phyloP scores from a whole-genome alignment of 2,797 vertebrate genomes.

The Miichthys miiuy region DNA sequence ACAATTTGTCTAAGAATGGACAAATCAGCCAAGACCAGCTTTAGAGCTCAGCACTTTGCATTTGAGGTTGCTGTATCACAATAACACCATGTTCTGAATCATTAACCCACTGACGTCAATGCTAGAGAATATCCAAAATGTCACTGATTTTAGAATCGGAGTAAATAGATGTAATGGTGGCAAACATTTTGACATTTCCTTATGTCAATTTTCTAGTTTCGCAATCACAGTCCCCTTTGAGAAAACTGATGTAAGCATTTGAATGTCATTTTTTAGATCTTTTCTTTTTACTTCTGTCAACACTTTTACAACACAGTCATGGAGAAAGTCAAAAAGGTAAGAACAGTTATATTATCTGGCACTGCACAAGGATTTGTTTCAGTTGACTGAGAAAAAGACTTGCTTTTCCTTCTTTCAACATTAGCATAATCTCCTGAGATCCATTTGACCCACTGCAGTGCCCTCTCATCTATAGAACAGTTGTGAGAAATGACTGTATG shows the following conservation, averaged over 20 bases:
- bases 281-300: conserved; percentile 39
- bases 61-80: background rate
- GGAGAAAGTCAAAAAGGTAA: conserved; percentile 56
- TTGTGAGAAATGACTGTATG: conserved; percentile 61
- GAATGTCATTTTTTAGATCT: conserved; percentile 26
- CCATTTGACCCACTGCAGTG: conserved; percentile 68
- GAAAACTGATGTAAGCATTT: conserved; percentile 18
- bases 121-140: conserved; percentile 2
- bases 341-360: conserved; percentile 68
- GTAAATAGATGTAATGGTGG: conserved; percentile 17
- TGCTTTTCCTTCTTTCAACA: conserved; percentile 65
- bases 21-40: background rate
- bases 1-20: too few relatives aligned
- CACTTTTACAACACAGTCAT: conserved; percentile 56
- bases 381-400: conserved; percentile 73
- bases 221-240: conserved; percentile 4
- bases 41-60: background rate
- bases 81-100: background rate
- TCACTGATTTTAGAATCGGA: conserved; percentile 5
- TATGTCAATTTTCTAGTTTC: conserved; percentile 1
- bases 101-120: background rate
- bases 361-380: conserved; percentile 74
- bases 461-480: conserved; percentile 60
- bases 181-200: conserved; percentile 29
- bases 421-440: conserved; percentile 80